Evolutionary conservation across 2,797 vertebrate genomes (phyloP).

Genomic region (Enteromius paludinosus): DNA sequence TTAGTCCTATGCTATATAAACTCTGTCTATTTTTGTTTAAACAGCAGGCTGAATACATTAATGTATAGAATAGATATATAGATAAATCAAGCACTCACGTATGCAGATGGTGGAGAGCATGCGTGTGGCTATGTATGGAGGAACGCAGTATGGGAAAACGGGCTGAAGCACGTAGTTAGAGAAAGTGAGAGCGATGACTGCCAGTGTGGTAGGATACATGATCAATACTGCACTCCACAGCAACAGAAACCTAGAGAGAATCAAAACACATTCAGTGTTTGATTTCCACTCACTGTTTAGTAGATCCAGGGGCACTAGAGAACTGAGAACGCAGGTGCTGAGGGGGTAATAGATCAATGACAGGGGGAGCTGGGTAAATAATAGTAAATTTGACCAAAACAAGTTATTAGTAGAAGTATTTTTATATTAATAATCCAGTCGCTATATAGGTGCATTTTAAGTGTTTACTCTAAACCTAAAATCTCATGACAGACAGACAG

Average conservation of each 20-base stretch:
- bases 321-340: no score
- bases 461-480: no score
- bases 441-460: no score
- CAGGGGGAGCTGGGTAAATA: no score
- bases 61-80: not conserved
- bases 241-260: constrained; percentile 85
- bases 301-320: not conserved
- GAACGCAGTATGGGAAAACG: constrained; percentile 89
- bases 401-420: no score
- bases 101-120: constrained; percentile 89
- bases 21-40: not conserved
- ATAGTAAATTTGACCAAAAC: no score
- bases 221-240: constrained; percentile 96
- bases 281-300: not conserved
- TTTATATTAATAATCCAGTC: no score
- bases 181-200: constrained; percentile 95
- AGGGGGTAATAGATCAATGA: no score
- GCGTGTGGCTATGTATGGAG: constrained; percentile 89
- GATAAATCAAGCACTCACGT: constrained; percentile 74
- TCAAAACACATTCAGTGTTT: not conserved
- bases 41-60: not conserved
- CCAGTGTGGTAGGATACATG: constrained; percentile 97
- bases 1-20: not conserved
- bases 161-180: constrained; percentile 97
- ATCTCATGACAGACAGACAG: no score